phyloP scores from a whole-genome alignment of 92 coral and sea anemone genomes.

The Parazoanthus darwini region DNA sequence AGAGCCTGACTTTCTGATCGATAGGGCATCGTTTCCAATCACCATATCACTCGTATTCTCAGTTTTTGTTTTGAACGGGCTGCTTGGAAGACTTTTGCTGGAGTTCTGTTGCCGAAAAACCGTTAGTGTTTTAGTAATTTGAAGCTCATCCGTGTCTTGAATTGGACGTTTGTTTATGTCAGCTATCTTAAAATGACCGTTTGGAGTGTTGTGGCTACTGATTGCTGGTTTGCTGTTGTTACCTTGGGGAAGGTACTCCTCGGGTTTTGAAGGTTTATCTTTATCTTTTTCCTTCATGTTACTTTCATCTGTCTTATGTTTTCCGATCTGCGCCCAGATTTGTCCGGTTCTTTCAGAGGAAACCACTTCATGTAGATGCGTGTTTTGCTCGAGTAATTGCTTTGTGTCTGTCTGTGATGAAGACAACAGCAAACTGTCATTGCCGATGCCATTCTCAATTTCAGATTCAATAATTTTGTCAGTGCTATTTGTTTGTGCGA shows the following conservation, averaged over 20 bases:
- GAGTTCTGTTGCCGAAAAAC: not conserved
- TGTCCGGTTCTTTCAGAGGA: not conserved
- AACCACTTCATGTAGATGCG: not conserved
- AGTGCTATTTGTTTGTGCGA: not conserved
- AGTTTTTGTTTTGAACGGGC: constrained; percentile 37
- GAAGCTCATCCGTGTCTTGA: not conserved
- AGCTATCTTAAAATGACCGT: not conserved
- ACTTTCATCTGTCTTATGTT: not conserved
- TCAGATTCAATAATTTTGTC: not conserved
- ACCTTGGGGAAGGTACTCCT: not conserved
- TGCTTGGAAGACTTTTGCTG: constrained; percentile 40
- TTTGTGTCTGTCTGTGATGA: not conserved
- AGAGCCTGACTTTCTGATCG: constrained; percentile 45
- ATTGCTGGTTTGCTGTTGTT: not conserved
- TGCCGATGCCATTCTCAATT: not conserved
- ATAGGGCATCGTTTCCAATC: constrained; percentile 13
- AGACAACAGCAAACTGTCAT: not conserved
- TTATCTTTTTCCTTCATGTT: not conserved
- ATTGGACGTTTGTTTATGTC: not conserved
- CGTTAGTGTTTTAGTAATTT: not conserved
- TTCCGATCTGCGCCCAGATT: not conserved
- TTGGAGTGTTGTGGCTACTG: not conserved
- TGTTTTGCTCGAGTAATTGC: not conserved
- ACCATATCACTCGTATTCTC: constrained; percentile 15
- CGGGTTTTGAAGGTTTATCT: not conserved